These are phyloP conservation scores for Drosophila mojavensis DNA, from an alignment of 1,140 invertebrate genomes.

Conservation along the genomic window DNA sequence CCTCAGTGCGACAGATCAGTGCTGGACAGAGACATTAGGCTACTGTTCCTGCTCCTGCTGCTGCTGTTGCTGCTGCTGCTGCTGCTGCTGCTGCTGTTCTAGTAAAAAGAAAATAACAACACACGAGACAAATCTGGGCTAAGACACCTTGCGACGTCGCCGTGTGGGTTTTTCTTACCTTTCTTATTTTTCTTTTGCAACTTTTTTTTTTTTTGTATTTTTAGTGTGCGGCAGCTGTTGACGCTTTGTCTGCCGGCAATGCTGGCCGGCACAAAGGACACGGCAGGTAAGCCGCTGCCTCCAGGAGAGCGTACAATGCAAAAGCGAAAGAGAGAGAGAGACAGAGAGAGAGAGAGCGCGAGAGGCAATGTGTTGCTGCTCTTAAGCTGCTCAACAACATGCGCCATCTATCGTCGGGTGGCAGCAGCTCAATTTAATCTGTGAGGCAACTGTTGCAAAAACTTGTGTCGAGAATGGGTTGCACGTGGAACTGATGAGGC, in stretches of 20 bases:
- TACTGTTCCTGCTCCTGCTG: conserved; percentile 56
- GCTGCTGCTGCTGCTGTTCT: conserved; percentile 38
- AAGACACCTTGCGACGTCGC: conserved; percentile 74
- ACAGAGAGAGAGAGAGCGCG: not conserved
- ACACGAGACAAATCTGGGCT: conserved; percentile 81
- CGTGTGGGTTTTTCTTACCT: conserved; percentile 65
- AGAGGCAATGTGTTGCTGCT: conserved; percentile 4
- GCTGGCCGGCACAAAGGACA: conserved; percentile 36
- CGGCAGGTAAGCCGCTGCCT: conserved; percentile 32
- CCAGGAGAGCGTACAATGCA: not conserved
- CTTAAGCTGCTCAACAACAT: not conserved
- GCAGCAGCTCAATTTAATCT: conserved; percentile 23
- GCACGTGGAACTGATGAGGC: too few species aligned
- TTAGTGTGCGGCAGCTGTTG: conserved; percentile 39
- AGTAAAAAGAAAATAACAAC: conserved; percentile 49
- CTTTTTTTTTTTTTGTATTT: conserved; percentile 19
- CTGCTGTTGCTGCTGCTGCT: conserved; percentile 20
- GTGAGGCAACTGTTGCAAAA: conserved; percentile 25
- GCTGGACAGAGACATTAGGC: conserved; percentile 73
- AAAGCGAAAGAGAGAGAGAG: not conserved
- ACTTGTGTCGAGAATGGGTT: too few species aligned
- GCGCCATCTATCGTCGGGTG: conserved; percentile 26
- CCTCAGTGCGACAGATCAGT: conserved; percentile 10
- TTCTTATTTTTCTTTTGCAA: conserved; percentile 40
- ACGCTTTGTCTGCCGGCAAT: conserved; percentile 45